Evolutionary conservation across 1,140 invertebrate genomes (phyloP).

Genomic region (Olivierus martensii): DNA sequence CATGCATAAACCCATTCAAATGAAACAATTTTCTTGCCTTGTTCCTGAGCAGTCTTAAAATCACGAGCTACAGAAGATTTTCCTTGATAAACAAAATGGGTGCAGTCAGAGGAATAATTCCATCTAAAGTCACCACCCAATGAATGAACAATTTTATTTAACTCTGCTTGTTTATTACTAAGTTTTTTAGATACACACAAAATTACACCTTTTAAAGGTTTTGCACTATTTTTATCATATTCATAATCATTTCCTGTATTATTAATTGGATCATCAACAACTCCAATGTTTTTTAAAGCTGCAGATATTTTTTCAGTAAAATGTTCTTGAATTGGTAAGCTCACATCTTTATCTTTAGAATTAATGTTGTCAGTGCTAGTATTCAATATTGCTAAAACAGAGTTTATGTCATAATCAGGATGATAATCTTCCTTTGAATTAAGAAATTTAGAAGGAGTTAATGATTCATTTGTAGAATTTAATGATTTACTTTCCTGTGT

Average conservation of each 20-base stretch:
- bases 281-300: conserved; percentile 6
- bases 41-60: conserved; percentile 29
- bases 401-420: background rate
- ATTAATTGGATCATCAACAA: conserved; percentile 5
- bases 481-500: background rate
- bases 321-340: conserved; percentile 4
- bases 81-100: conserved; percentile 35
- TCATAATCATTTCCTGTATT: conserved; percentile 6
- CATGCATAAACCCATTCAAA: conserved; percentile 35
- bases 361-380: background rate
- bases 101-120: conserved; percentile 29
- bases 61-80: conserved; percentile 32
- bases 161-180: conserved; percentile 27
- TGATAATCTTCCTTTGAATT: background rate
- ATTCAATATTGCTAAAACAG: background rate
- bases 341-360: background rate
- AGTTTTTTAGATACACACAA: conserved; percentile 32
- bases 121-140: conserved; percentile 35
- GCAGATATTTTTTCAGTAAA: conserved; percentile 20
- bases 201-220: conserved; percentile 29
- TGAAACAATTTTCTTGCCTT: conserved; percentile 34
- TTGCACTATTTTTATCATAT: background rate
- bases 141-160: conserved; percentile 28
- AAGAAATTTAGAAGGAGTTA: too few relatives aligned
- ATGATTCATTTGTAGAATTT: background rate